phyloP scores from a whole-genome alignment of 2,797 vertebrate species.

The Typhlichthys eigenmanni region DNA sequence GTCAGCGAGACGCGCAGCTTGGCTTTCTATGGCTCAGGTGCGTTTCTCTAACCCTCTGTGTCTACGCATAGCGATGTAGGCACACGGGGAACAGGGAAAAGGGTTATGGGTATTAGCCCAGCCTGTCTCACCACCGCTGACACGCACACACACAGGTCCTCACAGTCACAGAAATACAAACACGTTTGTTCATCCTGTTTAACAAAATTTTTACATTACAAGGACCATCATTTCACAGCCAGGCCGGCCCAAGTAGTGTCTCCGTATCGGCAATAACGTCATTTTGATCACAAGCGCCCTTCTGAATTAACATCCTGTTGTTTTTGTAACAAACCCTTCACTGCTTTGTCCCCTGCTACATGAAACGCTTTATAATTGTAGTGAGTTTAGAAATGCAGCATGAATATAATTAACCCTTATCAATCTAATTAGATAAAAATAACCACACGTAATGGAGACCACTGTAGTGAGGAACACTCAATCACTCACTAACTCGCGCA shows the following conservation, averaged over 20 bases:
- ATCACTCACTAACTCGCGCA: constrained; percentile 3
- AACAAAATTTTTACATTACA: too few relatives aligned
- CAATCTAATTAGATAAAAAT: constrained; percentile 52
- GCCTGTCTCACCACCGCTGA: not conserved
- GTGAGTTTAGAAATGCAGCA: constrained; percentile 29
- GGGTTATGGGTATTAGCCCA: not conserved
- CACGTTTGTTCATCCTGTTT: not conserved
- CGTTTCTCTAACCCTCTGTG: not conserved
- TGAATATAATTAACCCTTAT: constrained; percentile 45
- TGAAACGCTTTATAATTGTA: constrained; percentile 58
- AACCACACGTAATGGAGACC: constrained; percentile 11
- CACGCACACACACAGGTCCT: not conserved
- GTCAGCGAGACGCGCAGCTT: constrained; percentile 23
- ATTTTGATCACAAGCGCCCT: constrained; percentile 12
- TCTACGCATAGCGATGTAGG: constrained; percentile 7
- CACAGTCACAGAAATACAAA: not conserved
- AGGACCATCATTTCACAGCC: not conserved
- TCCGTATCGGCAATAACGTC: constrained; percentile 10
- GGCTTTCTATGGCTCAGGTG: constrained; percentile 23
- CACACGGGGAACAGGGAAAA: not conserved
- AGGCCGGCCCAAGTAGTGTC: not conserved
- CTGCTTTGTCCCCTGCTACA: constrained; percentile 23
- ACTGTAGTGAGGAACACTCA: constrained; percentile 1
- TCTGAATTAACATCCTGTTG: constrained; percentile 6
- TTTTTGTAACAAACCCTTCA: constrained; percentile 5